Base-by-base conservation (phyloP, 2,888 invertebrate species). In the Heteropelma amictum region DNA sequence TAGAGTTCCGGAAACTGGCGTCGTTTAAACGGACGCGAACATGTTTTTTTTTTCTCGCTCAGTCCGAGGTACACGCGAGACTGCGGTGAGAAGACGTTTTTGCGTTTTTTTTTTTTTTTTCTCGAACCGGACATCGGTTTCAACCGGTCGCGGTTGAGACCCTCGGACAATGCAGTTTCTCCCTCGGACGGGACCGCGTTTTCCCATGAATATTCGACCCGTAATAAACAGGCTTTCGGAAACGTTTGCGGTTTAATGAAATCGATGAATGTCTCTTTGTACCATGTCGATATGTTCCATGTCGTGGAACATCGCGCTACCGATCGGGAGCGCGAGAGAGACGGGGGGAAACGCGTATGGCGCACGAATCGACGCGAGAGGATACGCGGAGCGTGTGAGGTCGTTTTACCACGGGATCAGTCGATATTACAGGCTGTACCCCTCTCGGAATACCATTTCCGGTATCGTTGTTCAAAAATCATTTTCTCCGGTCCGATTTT, bases 391-490 rank as follows among this genome's bases (percentile, higher is more conserved):
- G n/a, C n/a, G 61, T 35, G 33, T 45, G 53, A 42, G 54, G 58
- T 54, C 45, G 38, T 54, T 54, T 45, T 63, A 35, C 26, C 40
- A 14, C 45, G 14, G 23, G n/a, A n/a, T 23, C 45, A 38, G 35
- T 47, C 17, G 21, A 47, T 49, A 58, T 14, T 40, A 10, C 42
- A 10, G 12, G 38, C 47, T 54, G 60, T 21, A 28, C 42, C 21
- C 33, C 68, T 68, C 61, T 68, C 10, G n/a, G n/a, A n/a, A 56
- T 53, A 72, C 53, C 47, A 72, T 72, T 72, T 73, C 68, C 72
- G 68, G 61, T 49, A 49, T 38, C 33, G 65, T 65, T 61, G 40
- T 67, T 53, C 60, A 72, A 54, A 38, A 28, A 45, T 45, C 30
- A 12, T 28, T 42, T 40, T 17, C 28, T 28, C 35, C 21, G 19